Conservation (phyloP, 2,113 vertebrate genomes). For the Osmerus eperlanus region DNA sequence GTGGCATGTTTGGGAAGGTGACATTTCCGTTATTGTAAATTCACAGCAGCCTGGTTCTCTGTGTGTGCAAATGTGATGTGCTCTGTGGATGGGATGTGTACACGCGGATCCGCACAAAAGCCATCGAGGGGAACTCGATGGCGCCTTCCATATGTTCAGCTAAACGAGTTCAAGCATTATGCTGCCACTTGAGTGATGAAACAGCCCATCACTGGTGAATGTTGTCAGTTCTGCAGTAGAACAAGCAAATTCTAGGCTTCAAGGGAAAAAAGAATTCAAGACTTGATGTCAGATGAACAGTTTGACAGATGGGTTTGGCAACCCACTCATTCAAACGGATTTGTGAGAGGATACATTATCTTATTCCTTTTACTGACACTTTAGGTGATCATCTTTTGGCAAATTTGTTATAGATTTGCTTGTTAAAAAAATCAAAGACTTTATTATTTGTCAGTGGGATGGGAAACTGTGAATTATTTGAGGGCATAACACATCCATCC, state of each 20-base stretch:
- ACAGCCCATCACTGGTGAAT: constrained; percentile 44
- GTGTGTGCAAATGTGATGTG: constrained; percentile 23
- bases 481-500: too few species aligned
- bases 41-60: constrained; percentile 31
- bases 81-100: constrained; percentile 29
- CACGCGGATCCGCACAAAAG: constrained; percentile 32
- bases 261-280: not conserved
- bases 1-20: constrained; percentile 18
- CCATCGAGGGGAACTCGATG: constrained; percentile 29
- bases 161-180: constrained; percentile 51
- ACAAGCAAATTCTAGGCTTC: constrained; percentile 17
- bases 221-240: constrained; percentile 43
- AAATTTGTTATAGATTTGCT: too few species aligned
- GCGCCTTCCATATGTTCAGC: constrained; percentile 55
- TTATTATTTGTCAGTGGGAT: too few species aligned
- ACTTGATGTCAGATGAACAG: not conserved
- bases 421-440: too few species aligned
- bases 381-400: too few species aligned
- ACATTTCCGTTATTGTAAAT: constrained; percentile 24
- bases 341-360: too few species aligned
- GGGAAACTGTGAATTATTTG: too few species aligned
- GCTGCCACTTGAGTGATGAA: constrained; percentile 48
- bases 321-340: too few species aligned
- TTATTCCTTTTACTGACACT: too few species aligned
- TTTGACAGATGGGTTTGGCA: not conserved